These are phyloP conservation scores for Hoplostethus mediterraneus DNA, from an alignment of 2,797 vertebrate species.

Conservation along the genomic window DNA sequence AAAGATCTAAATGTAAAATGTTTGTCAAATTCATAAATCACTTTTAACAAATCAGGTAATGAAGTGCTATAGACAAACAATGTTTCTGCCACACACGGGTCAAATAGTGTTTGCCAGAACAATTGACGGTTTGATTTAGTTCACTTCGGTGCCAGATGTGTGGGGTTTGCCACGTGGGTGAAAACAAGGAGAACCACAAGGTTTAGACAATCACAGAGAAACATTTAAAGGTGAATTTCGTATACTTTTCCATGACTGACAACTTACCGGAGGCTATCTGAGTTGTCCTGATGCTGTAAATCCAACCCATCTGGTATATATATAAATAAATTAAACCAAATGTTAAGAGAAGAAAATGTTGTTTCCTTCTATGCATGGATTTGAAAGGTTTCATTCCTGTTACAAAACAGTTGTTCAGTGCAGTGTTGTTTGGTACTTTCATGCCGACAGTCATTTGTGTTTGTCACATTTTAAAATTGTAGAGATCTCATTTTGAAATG, in stretches of 20 bases:
- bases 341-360: slow-evolving; percentile 19
- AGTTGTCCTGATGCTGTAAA: slow-evolving; percentile 49
- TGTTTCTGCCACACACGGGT: slow-evolving; percentile 14
- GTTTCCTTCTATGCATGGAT: slow-evolving; percentile 56
- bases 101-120: slow-evolving; percentile 42
- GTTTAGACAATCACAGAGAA: slow-evolving; percentile 44
- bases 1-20: no score
- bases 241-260: slow-evolving; percentile 59
- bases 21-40: no score
- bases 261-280: slow-evolving; percentile 57
- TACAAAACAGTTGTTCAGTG: slow-evolving; percentile 21
- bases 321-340: slow-evolving; percentile 20
- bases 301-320: slow-evolving; percentile 57
- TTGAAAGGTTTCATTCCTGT: slow-evolving; percentile 56
- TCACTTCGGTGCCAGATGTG: slow-evolving; percentile 45
- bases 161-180: slow-evolving; percentile 38
- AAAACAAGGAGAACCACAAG: slow-evolving; percentile 59
- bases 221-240: slow-evolving; percentile 68
- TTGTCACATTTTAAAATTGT: no score
- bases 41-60: no score
- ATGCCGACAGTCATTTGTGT: no score
- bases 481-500: no score
- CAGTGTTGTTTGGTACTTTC: no score
- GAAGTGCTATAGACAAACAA: slow-evolving; percentile 14
- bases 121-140: slow-evolving; percentile 42